phyloP scores from a whole-genome alignment of 2,113 vertebrate genomes.

The Planiliza haematocheilus region DNA sequence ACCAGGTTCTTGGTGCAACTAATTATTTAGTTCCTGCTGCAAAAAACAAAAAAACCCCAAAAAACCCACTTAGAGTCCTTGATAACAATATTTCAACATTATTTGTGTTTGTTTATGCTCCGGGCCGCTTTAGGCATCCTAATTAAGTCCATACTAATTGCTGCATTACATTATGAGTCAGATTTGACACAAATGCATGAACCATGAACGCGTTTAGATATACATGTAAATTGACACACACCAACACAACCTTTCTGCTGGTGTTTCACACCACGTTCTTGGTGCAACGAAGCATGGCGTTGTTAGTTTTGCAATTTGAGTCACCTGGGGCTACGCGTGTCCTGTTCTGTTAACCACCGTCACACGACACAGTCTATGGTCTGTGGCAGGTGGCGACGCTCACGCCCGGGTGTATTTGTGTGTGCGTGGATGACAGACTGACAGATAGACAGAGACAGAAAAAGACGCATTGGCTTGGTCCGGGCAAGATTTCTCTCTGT shows the following conservation, averaged over 20 bases:
- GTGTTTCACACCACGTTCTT: constrained; percentile 58
- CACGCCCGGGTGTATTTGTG: constrained; percentile 25
- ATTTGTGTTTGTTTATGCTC: constrained; percentile 31
- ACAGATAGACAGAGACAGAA: constrained; percentile 10
- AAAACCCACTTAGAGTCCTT: background rate
- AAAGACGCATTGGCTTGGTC: constrained; percentile 29
- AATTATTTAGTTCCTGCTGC: background rate
- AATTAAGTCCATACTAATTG: constrained; percentile 43
- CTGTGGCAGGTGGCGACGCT: constrained; percentile 69
- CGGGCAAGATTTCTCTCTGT: background rate
- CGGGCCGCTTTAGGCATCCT: constrained; percentile 18
- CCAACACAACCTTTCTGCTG: constrained; percentile 42
- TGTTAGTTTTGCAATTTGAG: constrained; percentile 76
- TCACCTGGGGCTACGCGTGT: constrained; percentile 77
- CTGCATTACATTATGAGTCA: constrained; percentile 31
- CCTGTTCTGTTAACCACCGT: constrained; percentile 71
- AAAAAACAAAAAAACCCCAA: background rate
- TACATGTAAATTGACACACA: constrained; percentile 22
- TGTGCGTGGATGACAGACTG: constrained; percentile 3
- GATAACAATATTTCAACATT: background rate
- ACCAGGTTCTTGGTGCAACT: too few species aligned
- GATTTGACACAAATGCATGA: constrained; percentile 40
- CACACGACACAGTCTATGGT: constrained; percentile 45
- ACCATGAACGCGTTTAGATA: constrained; percentile 38
- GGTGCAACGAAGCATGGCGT: constrained; percentile 72